These are phyloP conservation scores for Phymanthus crucifer DNA, from an alignment of 92 coral and sea anemone species.

Conservation along the genomic window DNA sequence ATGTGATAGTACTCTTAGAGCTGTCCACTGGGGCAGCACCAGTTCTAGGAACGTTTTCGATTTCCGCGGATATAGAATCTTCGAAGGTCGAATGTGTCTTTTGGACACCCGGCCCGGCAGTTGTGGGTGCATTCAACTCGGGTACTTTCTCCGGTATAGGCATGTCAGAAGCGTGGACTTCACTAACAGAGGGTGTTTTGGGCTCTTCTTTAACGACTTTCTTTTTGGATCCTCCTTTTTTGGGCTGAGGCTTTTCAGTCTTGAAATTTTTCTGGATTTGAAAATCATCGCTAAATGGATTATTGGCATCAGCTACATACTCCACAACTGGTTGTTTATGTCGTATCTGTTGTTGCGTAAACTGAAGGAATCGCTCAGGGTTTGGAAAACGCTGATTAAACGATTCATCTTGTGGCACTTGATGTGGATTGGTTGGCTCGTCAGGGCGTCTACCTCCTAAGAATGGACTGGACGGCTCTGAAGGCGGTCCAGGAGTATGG, in stretches of 20 bases:
- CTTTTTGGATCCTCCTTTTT: constrained; percentile 11
- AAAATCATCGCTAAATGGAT: constrained; percentile 86
- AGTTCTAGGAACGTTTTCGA: background rate
- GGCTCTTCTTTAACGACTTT: background rate
- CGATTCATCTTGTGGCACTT: constrained; percentile 43
- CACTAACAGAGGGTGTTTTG: background rate
- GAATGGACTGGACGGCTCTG: constrained; percentile 28
- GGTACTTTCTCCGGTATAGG: background rate
- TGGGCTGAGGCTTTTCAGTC: background rate
- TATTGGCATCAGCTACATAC: constrained; percentile 87
- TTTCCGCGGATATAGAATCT: background rate
- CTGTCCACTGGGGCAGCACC: background rate
- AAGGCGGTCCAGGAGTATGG: constrained; percentile 38
- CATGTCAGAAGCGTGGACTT: background rate
- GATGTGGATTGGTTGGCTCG: constrained; percentile 56
- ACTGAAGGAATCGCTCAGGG: constrained; percentile 75
- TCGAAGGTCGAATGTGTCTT: background rate
- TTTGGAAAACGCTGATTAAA: constrained; percentile 72
- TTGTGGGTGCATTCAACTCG: background rate
- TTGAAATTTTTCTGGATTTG: constrained; percentile 43
- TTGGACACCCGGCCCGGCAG: background rate
- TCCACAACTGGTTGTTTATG: constrained; percentile 72
- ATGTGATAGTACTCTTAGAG: background rate
- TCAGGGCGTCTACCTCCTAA: background rate
- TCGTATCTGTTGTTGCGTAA: constrained; percentile 50